Evolutionary conservation across 2,113 vertebrate species (phyloP).

Genomic region (Oryzias celebensis): DNA sequence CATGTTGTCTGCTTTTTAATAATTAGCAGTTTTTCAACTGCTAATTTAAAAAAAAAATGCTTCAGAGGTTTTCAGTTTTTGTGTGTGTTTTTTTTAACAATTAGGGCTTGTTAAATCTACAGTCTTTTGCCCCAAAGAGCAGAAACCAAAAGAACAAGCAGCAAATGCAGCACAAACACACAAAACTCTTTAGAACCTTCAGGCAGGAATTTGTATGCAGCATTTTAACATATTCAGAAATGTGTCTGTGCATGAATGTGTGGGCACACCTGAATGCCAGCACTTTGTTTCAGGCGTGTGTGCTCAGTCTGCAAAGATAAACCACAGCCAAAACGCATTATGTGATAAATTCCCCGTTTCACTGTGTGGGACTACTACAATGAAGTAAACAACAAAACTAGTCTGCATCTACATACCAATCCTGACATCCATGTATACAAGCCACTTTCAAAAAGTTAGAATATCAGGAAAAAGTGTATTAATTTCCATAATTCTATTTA

Average conservation of each 20-base stretch:
- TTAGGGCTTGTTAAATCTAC: no score
- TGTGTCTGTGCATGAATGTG: conserved; percentile 50
- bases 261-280: conserved; percentile 33
- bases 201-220: conserved; percentile 7
- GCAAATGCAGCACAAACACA: neutral
- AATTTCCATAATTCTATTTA: no score
- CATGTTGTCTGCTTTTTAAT: no score
- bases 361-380: conserved; percentile 23
- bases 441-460: no score
- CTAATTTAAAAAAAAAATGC: no score
- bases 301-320: neutral
- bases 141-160: no score
- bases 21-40: no score
- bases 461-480: no score
- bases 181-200: neutral
- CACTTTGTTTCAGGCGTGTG: conserved; percentile 2
- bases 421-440: no score
- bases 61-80: no score
- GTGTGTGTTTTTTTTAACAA: no score
- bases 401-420: neutral
- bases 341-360: conserved; percentile 16
- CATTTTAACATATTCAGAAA: conserved; percentile 12
- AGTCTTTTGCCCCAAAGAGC: no score
- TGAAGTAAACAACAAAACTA: conserved; percentile 49
- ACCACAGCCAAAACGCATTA: conserved; percentile 35